phyloP scores from a whole-genome alignment of 2,888 invertebrate species.

The Caenorhabditis sulstoni region DNA sequence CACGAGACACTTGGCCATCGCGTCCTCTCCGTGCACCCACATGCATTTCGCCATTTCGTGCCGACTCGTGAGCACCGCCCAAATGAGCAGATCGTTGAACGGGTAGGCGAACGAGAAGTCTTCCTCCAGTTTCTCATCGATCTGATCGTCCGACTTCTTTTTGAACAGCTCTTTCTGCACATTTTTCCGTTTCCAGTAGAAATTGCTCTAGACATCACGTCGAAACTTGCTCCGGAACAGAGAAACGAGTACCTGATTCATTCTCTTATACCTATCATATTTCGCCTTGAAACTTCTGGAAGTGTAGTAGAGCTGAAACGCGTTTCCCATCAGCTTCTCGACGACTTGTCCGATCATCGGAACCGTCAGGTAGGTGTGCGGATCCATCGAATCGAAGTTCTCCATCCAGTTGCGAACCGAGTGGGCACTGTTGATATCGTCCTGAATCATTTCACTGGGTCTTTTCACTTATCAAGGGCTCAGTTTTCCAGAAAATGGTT shows the following conservation, averaged over 20 bases:
- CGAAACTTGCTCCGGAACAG: not conserved
- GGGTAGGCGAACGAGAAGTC: constrained; percentile 84
- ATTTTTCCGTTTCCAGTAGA: constrained; percentile 42
- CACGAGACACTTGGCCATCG: constrained; percentile 75
- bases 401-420: constrained; percentile 84
- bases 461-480: no score
- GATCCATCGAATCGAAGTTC: constrained; percentile 89
- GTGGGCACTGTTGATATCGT: constrained; percentile 50
- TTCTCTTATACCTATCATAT: constrained; percentile 81
- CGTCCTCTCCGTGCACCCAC: constrained; percentile 89
- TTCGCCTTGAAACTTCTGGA: constrained; percentile 88
- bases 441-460: no score
- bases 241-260: constrained; percentile 26
- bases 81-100: constrained; percentile 93
- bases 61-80: constrained; percentile 96
- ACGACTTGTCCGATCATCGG: constrained; percentile 91
- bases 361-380: constrained; percentile 67
- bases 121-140: constrained; percentile 37
- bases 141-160: constrained; percentile 47
- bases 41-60: constrained; percentile 95
- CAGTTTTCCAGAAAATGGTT: no score
- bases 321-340: constrained; percentile 98
- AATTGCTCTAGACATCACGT: constrained; percentile 33
- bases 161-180: constrained; percentile 51
- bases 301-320: constrained; percentile 95